phyloP scores from a whole-genome alignment of 2,888 invertebrate species.

The Parnassius glacialis region DNA sequence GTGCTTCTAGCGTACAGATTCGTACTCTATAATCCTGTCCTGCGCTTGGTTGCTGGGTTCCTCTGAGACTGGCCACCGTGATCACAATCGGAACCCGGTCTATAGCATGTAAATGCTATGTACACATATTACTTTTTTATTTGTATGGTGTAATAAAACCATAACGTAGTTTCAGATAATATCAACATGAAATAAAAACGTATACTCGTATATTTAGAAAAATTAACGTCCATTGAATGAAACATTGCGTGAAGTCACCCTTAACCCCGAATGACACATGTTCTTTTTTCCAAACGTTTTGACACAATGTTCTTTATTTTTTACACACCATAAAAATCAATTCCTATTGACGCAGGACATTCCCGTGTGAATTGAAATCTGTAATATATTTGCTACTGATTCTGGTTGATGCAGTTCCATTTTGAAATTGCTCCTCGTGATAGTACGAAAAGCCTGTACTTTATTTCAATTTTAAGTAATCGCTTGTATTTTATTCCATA shows the following conservation, averaged over 20 bases:
- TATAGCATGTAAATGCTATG: too few relatives aligned
- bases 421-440: background rate
- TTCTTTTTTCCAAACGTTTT: constrained; percentile 24
- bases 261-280: background rate
- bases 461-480: too few relatives aligned
- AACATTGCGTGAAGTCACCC: constrained; percentile 13
- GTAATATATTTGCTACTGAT: constrained; percentile 1
- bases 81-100: too few relatives aligned
- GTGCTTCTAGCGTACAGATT: too few relatives aligned
- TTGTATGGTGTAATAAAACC: too few relatives aligned
- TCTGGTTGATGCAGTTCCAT: constrained; percentile 22
- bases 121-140: too few relatives aligned
- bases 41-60: too few relatives aligned
- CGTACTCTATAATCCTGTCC: too few relatives aligned
- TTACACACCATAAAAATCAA: constrained; percentile 26
- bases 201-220: constrained; percentile 3
- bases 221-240: constrained; percentile 12
- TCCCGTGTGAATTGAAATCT: constrained; percentile 19
- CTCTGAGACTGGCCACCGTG: too few relatives aligned
- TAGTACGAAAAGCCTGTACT: background rate
- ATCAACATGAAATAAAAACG: too few relatives aligned
- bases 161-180: too few relatives aligned
- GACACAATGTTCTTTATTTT: constrained; percentile 26
- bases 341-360: constrained; percentile 8
- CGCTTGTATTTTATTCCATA: too few relatives aligned